Conservation (phyloP, 2,113 vertebrate species). For the Struthidea cinerea region DNA sequence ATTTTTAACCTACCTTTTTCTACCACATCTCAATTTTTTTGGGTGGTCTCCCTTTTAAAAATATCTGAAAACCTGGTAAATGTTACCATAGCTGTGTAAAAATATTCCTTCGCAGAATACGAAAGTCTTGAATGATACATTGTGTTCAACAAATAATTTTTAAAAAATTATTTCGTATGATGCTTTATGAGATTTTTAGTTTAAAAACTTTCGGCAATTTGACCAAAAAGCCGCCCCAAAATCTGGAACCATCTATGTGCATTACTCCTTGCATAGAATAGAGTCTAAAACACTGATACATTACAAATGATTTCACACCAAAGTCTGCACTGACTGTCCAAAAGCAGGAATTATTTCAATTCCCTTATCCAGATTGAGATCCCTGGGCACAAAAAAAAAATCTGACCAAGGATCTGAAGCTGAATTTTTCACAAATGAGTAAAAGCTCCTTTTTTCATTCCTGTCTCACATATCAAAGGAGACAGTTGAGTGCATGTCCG, state of each 20-base stretch:
- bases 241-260: background rate
- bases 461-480: background rate
- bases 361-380: background rate
- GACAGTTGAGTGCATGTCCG: rapidly evolving
- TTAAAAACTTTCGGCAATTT: background rate
- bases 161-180: background rate
- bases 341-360: background rate
- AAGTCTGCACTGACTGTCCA: background rate
- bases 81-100: background rate
- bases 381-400: background rate
- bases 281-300: background rate
- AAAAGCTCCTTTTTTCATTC: background rate
- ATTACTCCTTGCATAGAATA: background rate
- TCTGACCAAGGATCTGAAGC: background rate
- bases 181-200: background rate
- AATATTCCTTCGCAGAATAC: background rate
- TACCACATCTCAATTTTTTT: background rate
- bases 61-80: background rate
- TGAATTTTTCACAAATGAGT: background rate
- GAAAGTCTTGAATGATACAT: background rate
- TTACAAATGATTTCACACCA: background rate
- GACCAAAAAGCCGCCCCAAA: rapidly evolving
- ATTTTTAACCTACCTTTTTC: background rate
- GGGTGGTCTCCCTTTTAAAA: background rate
- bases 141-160: background rate